Evolutionary conservation across 2,888 invertebrate genomes (phyloP).

Genomic region (Caenorhabditis sinica): DNA sequence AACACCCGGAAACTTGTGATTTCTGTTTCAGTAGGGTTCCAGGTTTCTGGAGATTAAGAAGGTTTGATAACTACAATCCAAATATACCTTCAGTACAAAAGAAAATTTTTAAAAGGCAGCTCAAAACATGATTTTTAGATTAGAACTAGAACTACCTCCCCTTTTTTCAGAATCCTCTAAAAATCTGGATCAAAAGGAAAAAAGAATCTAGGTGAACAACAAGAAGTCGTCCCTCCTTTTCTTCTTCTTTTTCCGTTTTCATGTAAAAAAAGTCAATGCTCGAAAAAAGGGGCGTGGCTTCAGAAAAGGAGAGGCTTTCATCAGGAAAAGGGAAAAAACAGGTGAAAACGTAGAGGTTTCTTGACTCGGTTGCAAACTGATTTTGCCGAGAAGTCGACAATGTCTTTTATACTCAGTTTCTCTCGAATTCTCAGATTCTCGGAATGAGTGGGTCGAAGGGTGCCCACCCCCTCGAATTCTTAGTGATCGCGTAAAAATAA

Average conservation of each 20-base stretch:
- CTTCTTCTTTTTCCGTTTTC: constrained; percentile 5
- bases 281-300: constrained; percentile 28
- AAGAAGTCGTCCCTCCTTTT: constrained; percentile 3
- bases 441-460: too few relatives aligned
- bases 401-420: not conserved
- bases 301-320: constrained; percentile 5
- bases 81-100: not conserved
- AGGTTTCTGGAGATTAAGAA: not conserved
- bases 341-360: constrained; percentile 21
- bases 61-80: too few relatives aligned
- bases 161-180: not conserved
- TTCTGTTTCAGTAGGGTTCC: not conserved
- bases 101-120: not conserved
- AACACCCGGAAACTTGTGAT: not conserved
- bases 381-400: not conserved
- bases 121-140: too few relatives aligned
- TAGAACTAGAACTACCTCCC: not conserved
- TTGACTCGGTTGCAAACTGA: constrained; percentile 17
- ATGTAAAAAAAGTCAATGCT: constrained; percentile 38
- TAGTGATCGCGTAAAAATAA: too few relatives aligned
- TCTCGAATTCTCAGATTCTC: constrained; percentile 5
- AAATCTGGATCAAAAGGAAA: not conserved
- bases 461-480: too few relatives aligned
- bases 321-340: constrained; percentile 13
- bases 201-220: constrained; percentile 30